Percentiles rank a stretch among this genome's conserved stretches.
These are phyloP conservation scores for Strigamia transsilvanica DNA, from an alignment of 2,888 invertebrate genomes.

Conservation along the genomic window DNA sequence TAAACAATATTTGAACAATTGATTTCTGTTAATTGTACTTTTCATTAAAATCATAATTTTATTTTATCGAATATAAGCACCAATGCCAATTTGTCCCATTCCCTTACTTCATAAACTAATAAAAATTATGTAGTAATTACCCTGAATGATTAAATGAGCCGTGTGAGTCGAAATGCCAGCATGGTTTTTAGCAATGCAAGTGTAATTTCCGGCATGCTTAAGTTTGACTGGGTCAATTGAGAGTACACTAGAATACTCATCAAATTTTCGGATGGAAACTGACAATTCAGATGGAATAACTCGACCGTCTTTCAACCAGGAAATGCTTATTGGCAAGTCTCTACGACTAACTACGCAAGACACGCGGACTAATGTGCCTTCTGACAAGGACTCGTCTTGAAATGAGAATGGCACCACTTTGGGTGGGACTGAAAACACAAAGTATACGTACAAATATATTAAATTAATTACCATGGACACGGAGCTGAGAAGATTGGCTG, in stretches of 20 bases:
- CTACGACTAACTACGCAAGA: constrained; percentile 51
- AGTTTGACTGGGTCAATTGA: constrained; percentile 51
- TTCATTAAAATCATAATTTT: too few relatives aligned
- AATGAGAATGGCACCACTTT: constrained; percentile 52
- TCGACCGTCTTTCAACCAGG: constrained; percentile 50
- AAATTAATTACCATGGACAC: constrained; percentile 50
- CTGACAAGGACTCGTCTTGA: constrained; percentile 44
- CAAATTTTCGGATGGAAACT: constrained; percentile 31
- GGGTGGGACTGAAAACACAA: constrained; percentile 52
- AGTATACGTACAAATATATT: not conserved
- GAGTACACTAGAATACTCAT: constrained; percentile 52
- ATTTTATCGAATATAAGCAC: too few relatives aligned
- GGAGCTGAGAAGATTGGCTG: constrained; percentile 36
- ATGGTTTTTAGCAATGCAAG: constrained; percentile 49
- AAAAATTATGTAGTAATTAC: not conserved
- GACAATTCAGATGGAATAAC: constrained; percentile 12
- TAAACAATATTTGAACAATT: not conserved
- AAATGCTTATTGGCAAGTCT: constrained; percentile 50
- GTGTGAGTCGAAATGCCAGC: constrained; percentile 44
- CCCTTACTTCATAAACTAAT: not conserved
- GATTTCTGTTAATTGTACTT: too few relatives aligned
- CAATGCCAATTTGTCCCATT: too few relatives aligned
- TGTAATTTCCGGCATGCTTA: constrained; percentile 44
- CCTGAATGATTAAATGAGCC: constrained; percentile 29
- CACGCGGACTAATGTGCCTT: constrained; percentile 51